Conservation (phyloP, 2,113 vertebrate genomes). For the Dendropsophus ebraccatus region DNA sequence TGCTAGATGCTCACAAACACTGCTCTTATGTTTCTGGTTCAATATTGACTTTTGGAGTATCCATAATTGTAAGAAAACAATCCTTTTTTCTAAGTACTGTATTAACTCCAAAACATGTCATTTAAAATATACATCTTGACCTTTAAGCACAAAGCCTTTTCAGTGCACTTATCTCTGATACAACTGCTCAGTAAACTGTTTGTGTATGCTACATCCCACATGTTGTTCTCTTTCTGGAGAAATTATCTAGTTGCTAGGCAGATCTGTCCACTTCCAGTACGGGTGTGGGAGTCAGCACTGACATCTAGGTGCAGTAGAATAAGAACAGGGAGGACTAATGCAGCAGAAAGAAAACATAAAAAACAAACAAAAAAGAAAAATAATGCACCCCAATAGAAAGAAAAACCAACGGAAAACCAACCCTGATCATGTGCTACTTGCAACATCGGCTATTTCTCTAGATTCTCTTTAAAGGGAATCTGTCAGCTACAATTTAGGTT, state of each 20-base stretch:
- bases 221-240: constrained; percentile 17
- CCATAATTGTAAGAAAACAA: background rate
- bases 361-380: no score
- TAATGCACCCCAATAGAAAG: no score
- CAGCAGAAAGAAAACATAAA: no score
- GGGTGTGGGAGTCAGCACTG: background rate
- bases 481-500: no score
- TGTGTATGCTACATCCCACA: constrained; percentile 38
- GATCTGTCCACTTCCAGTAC: constrained; percentile 12
- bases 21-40: background rate
- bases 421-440: no score
- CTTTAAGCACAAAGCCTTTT: constrained; percentile 40
- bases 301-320: constrained; percentile 21
- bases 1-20: background rate
- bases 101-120: constrained; percentile 29
- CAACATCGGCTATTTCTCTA: no score
- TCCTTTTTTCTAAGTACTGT: constrained; percentile 3
- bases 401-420: no score
- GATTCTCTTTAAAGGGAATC: no score
- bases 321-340: background rate
- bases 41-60: background rate
- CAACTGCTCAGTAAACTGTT: constrained; percentile 25
- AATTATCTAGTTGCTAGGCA: constrained; percentile 52
- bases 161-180: constrained; percentile 30
- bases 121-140: constrained; percentile 46